Percentiles rank a stretch among this genome's conserved stretches.
Evolutionary conservation across 2,888 invertebrate genomes (phyloP).

Genomic region (Clostera curtula): DNA sequence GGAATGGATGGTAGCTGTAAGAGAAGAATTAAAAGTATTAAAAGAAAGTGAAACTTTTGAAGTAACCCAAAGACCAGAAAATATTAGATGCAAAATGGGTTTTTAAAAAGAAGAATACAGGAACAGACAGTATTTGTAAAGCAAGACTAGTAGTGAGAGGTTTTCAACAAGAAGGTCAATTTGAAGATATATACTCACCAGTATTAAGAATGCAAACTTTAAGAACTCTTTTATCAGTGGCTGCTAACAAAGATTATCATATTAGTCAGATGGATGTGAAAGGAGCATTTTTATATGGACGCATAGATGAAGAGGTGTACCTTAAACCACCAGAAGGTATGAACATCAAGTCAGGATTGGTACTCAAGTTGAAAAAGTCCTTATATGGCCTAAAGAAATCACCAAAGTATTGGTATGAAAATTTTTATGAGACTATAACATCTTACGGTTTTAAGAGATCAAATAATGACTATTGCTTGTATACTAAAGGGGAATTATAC

Average conservation of each 20-base stretch:
- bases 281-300: neutral
- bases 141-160: constrained; percentile 11
- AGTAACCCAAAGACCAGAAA: constrained; percentile 4
- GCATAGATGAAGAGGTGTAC: neutral
- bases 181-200: constrained; percentile 5
- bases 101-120: constrained; percentile 7
- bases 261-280: constrained; percentile 1
- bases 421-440: neutral
- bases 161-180: constrained; percentile 7
- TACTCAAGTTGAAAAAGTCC: constrained; percentile 3
- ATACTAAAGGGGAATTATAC: neutral
- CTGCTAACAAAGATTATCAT: constrained; percentile 7
- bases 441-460: neutral
- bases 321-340: neutral
- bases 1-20: constrained; percentile 8
- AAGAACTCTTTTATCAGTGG: constrained; percentile 6
- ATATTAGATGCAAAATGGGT: constrained; percentile 12
- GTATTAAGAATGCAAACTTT: neutral
- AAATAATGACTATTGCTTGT: constrained; percentile 1
- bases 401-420: neutral
- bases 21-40: constrained; percentile 11
- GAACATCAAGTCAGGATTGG: constrained; percentile 2
- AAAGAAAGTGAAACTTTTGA: constrained; percentile 11
- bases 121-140: constrained; percentile 6
- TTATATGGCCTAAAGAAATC: constrained; percentile 1